Evolutionary conservation across 2,888 invertebrate genomes (phyloP), one percentile per base, ranked within the genome.

Genomic region (Chironomus tentans): DNA sequence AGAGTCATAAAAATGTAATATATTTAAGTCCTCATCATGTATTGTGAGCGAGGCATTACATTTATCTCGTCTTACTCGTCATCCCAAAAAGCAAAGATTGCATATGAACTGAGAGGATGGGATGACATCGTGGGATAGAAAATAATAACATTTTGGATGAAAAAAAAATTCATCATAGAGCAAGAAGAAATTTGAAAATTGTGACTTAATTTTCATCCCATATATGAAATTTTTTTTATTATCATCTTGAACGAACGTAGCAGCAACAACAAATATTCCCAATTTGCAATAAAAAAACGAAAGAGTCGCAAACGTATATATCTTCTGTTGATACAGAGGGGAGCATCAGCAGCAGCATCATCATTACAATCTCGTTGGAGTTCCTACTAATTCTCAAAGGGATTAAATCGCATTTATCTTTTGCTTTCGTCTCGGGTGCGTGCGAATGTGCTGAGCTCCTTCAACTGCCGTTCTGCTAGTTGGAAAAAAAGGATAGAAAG

Each of bases 391-490:
- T 73, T 73, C 72, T 73, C 72, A 73, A 73, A 73, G 72, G 72
- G 62, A 73, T 72, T 72, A 61, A 72, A 72, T 73, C 72, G 61
- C 72, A 73, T 73, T 73, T 73, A 73, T 73, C 72, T 73, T 73
- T 21, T 38, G 62, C 62, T 28, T 24, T 10, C 22, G 72, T 28
- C 72, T 73, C 62, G 24, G 38, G 38, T 68, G 68, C 72, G 72
- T 73, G 72, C 28, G 72, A 18, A 50, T 73, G 62, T 73, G 38
- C 46, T 65, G n/a, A 56, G n/a, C n/a, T 56, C 6, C 56, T 56
- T 15, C 56, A 18, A 15, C 56, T 15, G 38, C 15, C 56, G 56
- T 56, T 56, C 6, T 7, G 2, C n/a, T 56, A 18, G 15, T 56
- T 15, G 56, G 56, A 15, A 15, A 56, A 24, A 22, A 24, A 21